Percentiles rank a stretch among this genome's conserved stretches.
phyloP scores from a whole-genome alignment of 2,113 vertebrate genomes.

The Chunga burmeisteri region DNA sequence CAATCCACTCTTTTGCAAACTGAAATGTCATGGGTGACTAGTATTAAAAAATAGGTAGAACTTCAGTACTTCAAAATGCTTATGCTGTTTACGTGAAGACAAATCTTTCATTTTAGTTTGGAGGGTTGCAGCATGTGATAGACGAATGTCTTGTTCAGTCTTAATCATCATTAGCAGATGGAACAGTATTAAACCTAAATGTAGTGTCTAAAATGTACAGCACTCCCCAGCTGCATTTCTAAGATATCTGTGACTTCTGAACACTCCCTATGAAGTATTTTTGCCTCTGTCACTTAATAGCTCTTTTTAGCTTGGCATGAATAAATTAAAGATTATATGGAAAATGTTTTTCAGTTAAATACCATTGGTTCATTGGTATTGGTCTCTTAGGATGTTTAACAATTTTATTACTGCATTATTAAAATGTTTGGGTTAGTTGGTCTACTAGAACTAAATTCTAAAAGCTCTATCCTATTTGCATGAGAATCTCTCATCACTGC shows the following conservation, averaged over 20 bases:
- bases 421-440: conserved; percentile 6
- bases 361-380: neutral
- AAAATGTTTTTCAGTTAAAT: conserved; percentile 5
- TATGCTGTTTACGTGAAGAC: neutral
- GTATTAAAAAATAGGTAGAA: conserved; percentile 11
- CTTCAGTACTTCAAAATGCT: neutral
- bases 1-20: neutral
- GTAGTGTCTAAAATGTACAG: conserved; percentile 6
- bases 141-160: neutral
- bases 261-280: conserved; percentile 16
- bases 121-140: neutral
- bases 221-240: conserved; percentile 21
- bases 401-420: neutral
- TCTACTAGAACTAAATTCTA: conserved; percentile 42
- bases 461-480: neutral
- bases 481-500: conserved; percentile 14
- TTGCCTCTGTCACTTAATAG: conserved; percentile 32
- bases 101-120: neutral
- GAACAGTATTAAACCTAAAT: conserved; percentile 40
- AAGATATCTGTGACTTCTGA: neutral
- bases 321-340: neutral
- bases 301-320: neutral
- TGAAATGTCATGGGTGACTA: neutral
- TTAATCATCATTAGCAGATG: neutral
- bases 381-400: conserved; percentile 8